phyloP scores from a whole-genome alignment of 2,113 vertebrate species.

The Rhinichthys klamathensis region DNA sequence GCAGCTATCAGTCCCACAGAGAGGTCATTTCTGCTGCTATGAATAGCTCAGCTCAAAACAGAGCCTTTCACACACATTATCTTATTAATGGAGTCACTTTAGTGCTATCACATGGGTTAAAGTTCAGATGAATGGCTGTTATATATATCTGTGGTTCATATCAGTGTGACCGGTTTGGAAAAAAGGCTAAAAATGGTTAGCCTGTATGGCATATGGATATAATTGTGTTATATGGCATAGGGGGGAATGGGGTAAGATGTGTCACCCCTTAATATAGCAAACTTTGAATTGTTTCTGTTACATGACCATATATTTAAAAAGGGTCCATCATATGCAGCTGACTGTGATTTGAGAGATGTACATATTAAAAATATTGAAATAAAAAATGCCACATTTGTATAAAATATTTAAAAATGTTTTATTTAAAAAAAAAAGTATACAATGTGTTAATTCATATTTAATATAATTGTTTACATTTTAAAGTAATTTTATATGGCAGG shows the following conservation, averaged over 20 bases:
- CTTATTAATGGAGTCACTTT: conserved; percentile 27
- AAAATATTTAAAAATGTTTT: neutral
- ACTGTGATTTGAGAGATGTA: neutral
- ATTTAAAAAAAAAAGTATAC: neutral
- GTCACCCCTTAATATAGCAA: neutral
- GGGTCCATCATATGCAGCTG: neutral
- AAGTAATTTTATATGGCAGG: neutral
- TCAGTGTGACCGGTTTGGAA: conserved; percentile 16
- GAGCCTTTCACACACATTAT: conserved; percentile 12
- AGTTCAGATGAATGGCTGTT: neutral
- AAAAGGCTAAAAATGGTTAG: conserved; percentile 6
- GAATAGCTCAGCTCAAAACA: neutral
- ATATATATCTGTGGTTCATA: neutral
- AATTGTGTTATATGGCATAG: neutral
- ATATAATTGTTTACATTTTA: neutral
- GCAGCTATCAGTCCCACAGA: neutral
- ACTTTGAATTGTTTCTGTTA: neutral
- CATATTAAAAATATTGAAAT: neutral
- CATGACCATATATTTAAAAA: neutral
- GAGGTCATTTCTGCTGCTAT: neutral
- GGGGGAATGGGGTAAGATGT: neutral
- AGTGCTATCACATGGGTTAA: conserved; percentile 12
- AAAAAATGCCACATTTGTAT: neutral
- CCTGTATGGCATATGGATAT: neutral
- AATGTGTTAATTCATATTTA: neutral